Evolutionary conservation across 2,113 vertebrate genomes (phyloP).

Genomic region (Suricata suricatta): DNA sequence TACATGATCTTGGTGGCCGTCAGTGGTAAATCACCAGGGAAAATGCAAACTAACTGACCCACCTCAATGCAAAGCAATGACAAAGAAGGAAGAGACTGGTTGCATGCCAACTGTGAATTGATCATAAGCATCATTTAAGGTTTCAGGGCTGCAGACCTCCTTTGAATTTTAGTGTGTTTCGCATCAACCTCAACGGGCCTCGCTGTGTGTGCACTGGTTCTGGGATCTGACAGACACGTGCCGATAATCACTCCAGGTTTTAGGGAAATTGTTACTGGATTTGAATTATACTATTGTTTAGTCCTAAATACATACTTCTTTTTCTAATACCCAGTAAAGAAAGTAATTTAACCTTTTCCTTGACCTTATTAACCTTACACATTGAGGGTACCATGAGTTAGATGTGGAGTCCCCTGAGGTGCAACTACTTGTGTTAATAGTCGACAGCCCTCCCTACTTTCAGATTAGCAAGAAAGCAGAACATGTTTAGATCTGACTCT

Average conservation of each 20-base stretch:
- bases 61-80: constrained; percentile 78
- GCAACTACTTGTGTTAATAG: neutral
- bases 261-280: constrained; percentile 8
- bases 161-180: constrained; percentile 62
- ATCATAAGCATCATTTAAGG: constrained; percentile 68
- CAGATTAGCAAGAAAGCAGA: neutral
- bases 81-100: constrained; percentile 61
- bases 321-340: neutral
- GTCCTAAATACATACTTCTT: neutral
- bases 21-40: constrained; percentile 69
- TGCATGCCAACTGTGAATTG: constrained; percentile 72
- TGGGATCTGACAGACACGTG: constrained; percentile 56
- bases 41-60: constrained; percentile 67
- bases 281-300: constrained; percentile 2
- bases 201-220: constrained; percentile 51
- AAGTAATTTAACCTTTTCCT: constrained; percentile 1
- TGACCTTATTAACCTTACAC: neutral
- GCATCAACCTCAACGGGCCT: constrained; percentile 59
- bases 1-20: constrained; percentile 49
- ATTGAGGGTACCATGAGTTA: neutral
- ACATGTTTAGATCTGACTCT: neutral
- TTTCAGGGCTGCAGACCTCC: constrained; percentile 48
- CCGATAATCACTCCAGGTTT: constrained; percentile 36
- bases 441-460: neutral
- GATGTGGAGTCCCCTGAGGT: neutral